These are phyloP conservation scores for Saccopteryx leptura DNA, from an alignment of 2,113 vertebrate genomes.

Conservation along the genomic window DNA sequence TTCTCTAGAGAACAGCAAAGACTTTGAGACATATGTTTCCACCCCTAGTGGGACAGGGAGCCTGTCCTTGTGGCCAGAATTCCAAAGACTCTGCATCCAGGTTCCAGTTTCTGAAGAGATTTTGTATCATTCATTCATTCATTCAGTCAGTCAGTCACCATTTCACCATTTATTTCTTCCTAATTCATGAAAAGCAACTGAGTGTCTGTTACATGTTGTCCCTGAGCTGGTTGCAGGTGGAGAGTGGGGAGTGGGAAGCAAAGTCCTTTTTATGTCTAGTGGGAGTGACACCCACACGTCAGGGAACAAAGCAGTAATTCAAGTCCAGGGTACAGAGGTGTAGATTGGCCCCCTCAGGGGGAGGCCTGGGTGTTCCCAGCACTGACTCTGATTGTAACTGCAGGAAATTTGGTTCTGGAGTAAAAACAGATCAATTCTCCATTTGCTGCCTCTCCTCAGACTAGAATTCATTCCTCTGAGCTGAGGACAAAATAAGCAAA, in stretches of 20 bases:
- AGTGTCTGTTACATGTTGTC: neutral
- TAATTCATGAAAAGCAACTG: neutral
- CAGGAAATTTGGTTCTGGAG: neutral
- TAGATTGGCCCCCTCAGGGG: accelerated
- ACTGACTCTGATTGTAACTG: neutral
- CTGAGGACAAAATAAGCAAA: neutral
- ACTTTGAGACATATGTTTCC: no score
- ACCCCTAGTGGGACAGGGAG: neutral
- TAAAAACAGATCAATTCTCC: neutral
- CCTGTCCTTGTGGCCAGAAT: neutral
- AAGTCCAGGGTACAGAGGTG: neutral
- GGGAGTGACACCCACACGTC: neutral
- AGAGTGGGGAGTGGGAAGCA: neutral
- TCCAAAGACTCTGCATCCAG: neutral
- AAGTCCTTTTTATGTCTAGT: neutral
- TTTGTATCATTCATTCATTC: neutral
- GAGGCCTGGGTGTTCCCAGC: neutral
- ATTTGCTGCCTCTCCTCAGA: neutral
- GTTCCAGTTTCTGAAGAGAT: neutral
- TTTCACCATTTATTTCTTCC: no score
- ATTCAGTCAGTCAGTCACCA: no score
- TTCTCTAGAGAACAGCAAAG: neutral
- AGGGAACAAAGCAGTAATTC: no score
- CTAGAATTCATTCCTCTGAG: neutral
- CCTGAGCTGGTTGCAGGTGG: neutral